phyloP scores from a whole-genome alignment of 2,888 invertebrate species.

The Julus scandinavius region DNA sequence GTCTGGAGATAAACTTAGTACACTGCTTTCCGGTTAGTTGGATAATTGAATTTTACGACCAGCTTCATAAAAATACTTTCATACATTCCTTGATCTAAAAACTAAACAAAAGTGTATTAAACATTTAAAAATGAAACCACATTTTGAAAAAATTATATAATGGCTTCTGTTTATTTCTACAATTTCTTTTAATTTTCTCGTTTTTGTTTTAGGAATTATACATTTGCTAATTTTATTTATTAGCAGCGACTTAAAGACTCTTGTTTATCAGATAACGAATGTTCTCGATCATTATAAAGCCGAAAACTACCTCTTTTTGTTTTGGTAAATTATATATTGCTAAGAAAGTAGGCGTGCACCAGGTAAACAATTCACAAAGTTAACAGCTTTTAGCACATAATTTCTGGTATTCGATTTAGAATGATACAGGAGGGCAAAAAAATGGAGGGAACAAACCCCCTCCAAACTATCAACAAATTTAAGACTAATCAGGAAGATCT shows the following conservation, averaged over 20 bases:
- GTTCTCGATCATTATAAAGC: neutral
- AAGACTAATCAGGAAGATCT: neutral
- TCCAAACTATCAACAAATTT: neutral
- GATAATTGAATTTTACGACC: no score
- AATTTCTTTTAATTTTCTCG: neutral
- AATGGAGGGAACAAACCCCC: neutral
- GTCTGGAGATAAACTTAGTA: neutral
- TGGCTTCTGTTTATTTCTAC: neutral
- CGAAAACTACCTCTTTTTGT: neutral
- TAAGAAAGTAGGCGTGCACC: slow-evolving; percentile 11
- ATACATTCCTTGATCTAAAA: no score
- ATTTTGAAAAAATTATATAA: neutral
- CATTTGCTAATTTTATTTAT: neutral
- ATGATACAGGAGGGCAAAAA: neutral
- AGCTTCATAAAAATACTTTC: no score
- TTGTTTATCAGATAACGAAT: neutral
- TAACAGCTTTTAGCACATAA: neutral
- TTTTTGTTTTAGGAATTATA: neutral
- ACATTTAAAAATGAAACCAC: no score
- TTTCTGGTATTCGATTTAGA: slow-evolving; percentile 1
- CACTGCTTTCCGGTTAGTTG: no score
- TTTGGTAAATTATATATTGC: neutral
- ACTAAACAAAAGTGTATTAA: no score
- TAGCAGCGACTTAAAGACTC: neutral
- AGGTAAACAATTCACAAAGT: neutral